Conservation (phyloP, 2,113 vertebrate species). For the Cyanocitta stelleri region DNA sequence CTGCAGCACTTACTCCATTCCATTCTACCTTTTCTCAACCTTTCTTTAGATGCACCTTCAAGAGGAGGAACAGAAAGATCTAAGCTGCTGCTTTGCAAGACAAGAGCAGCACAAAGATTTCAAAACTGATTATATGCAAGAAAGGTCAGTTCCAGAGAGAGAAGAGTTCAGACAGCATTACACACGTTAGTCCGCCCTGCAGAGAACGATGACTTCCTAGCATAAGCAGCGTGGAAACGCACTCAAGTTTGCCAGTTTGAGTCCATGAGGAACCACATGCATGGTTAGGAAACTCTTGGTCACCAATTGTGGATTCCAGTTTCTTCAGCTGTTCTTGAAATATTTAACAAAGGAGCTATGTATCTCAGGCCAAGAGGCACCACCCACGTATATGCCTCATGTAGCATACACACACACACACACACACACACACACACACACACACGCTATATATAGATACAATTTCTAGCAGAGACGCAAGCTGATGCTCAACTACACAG, state of each 20-base stretch:
- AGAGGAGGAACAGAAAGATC: background rate
- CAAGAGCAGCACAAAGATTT: background rate
- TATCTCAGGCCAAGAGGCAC: background rate
- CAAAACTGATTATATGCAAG: background rate
- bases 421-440: background rate
- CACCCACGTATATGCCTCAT: background rate
- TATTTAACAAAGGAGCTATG: fast-evolving
- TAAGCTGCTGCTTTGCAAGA: background rate
- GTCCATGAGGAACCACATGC: background rate
- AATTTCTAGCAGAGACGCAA: background rate
- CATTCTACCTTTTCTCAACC: background rate
- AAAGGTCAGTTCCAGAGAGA: background rate
- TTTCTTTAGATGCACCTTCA: background rate
- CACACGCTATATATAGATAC: fast-evolving
- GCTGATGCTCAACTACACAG: background rate
- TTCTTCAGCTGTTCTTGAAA: background rate
- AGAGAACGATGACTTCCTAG: background rate
- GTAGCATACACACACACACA: background rate
- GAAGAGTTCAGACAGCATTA: background rate
- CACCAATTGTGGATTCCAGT: background rate
- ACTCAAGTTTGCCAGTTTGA: background rate
- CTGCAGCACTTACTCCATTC: background rate
- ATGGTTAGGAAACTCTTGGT: background rate
- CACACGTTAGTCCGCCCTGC: background rate
- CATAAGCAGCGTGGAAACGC: background rate